Conservation (phyloP, 2,113 vertebrate genomes). For the Ageneiosus marmoratus region DNA sequence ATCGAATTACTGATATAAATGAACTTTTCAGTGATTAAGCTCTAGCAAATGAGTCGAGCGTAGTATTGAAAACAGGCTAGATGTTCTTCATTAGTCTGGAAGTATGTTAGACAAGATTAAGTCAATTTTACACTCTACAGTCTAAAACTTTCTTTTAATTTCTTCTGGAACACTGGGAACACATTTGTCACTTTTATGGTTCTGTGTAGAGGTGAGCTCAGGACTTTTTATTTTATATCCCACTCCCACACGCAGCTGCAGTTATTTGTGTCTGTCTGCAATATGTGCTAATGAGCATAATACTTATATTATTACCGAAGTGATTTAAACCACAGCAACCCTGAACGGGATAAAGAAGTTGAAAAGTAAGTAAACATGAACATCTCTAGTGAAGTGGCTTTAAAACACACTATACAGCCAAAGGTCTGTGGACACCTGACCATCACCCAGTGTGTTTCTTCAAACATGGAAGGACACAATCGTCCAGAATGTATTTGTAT, state of each 20-base stretch:
- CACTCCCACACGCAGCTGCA: neutral
- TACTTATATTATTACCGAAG: neutral
- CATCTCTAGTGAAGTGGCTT: neutral
- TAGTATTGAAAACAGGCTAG: neutral
- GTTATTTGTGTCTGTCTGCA: neutral
- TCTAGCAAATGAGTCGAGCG: neutral
- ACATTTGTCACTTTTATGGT: neutral
- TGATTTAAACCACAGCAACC: neutral
- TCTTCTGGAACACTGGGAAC: neutral
- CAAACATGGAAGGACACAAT: neutral
- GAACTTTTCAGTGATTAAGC: too few species aligned
- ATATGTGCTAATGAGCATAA: neutral
- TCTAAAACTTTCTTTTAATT: neutral
- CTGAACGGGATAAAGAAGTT: neutral
- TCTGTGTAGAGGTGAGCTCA: neutral
- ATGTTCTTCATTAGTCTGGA: too few species aligned
- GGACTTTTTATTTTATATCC: neutral
- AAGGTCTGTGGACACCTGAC: neutral
- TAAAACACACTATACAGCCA: neutral
- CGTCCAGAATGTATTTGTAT: neutral
- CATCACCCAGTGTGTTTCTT: neutral
- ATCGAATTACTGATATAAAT: too few species aligned
- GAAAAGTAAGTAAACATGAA: neutral
- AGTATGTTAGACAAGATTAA: too few species aligned
- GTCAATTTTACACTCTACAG: neutral